These are phyloP conservation scores for Parasteatoda tepidariorum DNA, from an alignment of 1,140 invertebrate species.

Conservation along the genomic window DNA sequence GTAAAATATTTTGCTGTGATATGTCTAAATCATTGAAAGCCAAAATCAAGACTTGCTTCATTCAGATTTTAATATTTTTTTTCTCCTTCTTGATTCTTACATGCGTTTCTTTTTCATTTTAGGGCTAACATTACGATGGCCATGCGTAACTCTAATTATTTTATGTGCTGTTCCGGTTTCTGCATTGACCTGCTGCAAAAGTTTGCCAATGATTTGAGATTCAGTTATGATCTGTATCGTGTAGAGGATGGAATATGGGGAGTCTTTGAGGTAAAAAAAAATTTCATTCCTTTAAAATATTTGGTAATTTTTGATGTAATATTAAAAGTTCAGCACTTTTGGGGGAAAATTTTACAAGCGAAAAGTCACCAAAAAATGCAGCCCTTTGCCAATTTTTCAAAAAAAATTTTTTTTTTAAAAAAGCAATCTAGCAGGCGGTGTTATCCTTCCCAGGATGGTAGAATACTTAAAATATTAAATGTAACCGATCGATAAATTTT, in stretches of 20 bases:
- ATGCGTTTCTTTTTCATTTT: conserved; percentile 61
- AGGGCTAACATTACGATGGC: conserved; percentile 82
- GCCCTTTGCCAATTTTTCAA: background rate
- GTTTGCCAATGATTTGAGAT: conserved; percentile 88
- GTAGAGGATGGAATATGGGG: conserved; percentile 97
- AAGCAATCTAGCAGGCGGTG: no score
- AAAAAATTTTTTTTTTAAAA: no score
- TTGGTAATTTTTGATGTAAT: background rate
- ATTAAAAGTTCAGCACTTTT: background rate
- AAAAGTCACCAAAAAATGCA: background rate
- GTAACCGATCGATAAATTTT: no score
- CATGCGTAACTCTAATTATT: conserved; percentile 84
- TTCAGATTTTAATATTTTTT: no score
- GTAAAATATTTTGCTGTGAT: no score
- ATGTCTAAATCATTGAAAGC: no score
- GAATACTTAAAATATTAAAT: no score
- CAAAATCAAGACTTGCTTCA: no score
- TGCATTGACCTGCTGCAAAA: conserved; percentile 84
- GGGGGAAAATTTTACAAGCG: no score
- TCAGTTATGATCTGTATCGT: conserved; percentile 93
- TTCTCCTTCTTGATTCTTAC: no score
- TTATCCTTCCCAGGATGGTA: no score
- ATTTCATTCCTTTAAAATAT: background rate
- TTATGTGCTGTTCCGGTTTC: conserved; percentile 96
- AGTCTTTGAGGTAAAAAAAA: conserved; percentile 66